phyloP scores from a whole-genome alignment of 1,140 invertebrate species.

The Pachypsylla venusta region DNA sequence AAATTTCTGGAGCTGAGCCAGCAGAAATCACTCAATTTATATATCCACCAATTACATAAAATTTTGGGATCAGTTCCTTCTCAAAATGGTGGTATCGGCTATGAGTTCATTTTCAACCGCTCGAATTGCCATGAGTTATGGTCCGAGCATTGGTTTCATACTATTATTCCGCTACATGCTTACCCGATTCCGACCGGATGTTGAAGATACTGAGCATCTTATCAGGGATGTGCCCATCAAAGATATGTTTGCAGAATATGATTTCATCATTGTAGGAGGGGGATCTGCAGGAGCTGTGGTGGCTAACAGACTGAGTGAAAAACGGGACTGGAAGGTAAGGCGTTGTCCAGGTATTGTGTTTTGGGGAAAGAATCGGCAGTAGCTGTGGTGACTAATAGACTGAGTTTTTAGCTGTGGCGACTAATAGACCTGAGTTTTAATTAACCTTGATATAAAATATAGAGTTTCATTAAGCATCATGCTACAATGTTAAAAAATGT shows the following conservation, averaged over 20 bases:
- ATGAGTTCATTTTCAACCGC: slow-evolving; percentile 32
- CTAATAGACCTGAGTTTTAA: too few species aligned
- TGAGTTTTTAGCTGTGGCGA: too few species aligned
- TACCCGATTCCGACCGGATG: slow-evolving; percentile 45
- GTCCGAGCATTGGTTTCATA: slow-evolving; percentile 42
- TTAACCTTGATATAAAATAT: too few species aligned
- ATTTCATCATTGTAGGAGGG: slow-evolving; percentile 64
- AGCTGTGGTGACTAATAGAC: too few species aligned
- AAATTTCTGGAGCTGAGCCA: too few species aligned
- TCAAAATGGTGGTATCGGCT: slow-evolving; percentile 1
- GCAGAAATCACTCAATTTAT: too few species aligned
- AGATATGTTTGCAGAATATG: slow-evolving; percentile 41
- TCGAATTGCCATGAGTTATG: slow-evolving; percentile 43
- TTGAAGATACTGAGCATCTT: slow-evolving; percentile 42
- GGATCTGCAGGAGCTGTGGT: slow-evolving; percentile 70
- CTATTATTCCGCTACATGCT: slow-evolving; percentile 38
- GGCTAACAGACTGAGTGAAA: slow-evolving; percentile 56
- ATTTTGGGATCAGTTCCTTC: too few species aligned
- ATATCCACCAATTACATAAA: too few species aligned
- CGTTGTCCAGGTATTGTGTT: too few species aligned
- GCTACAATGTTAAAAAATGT: too few species aligned
- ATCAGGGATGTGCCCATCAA: slow-evolving; percentile 34
- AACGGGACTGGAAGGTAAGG: slow-evolving; percentile 41
- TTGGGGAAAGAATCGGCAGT: too few species aligned
- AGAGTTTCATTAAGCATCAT: too few species aligned